Percentiles rank a stretch among this genome's conserved stretches.
phyloP scores from a whole-genome alignment of 1,140 invertebrate genomes.

The Panagrolaimus sp. region DNA sequence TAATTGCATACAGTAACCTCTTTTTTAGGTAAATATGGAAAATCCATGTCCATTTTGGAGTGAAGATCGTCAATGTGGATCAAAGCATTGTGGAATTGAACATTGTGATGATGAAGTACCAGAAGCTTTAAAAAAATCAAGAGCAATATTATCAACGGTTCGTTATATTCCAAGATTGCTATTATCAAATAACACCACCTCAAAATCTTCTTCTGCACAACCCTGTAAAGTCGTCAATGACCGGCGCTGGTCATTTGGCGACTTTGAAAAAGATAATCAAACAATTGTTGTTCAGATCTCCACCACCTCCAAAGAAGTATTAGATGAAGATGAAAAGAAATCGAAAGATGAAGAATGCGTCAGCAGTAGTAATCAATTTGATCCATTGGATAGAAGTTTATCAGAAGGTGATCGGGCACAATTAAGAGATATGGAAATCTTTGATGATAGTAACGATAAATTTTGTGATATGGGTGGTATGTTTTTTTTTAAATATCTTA shows the following conservation, averaged over 20 bases:
- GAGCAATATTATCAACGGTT: slow-evolving; percentile 28
- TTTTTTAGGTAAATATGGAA: slow-evolving; percentile 79
- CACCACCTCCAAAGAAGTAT: background rate
- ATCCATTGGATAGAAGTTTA: slow-evolving; percentile 53
- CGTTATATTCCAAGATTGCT: slow-evolving; percentile 17
- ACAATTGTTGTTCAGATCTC: slow-evolving; percentile 8
- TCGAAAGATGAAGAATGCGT: slow-evolving; percentile 18
- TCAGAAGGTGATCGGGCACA: slow-evolving; percentile 48
- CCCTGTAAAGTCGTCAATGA: background rate
- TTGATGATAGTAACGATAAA: slow-evolving; percentile 50
- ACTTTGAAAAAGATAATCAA: background rate
- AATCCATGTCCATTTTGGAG: slow-evolving; percentile 87
- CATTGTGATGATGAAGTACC: slow-evolving; percentile 71
- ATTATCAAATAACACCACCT: too few relatives aligned
- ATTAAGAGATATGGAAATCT: slow-evolving; percentile 51
- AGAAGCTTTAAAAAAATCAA: slow-evolving; percentile 46
- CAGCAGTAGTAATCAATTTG: slow-evolving; percentile 51
- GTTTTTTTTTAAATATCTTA: slow-evolving; percentile 7
- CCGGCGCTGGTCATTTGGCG: slow-evolving; percentile 15
- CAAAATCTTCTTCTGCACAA: background rate
- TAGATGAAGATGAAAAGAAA: slow-evolving; percentile 7
- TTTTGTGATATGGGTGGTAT: slow-evolving; percentile 59
- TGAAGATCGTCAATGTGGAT: slow-evolving; percentile 81
- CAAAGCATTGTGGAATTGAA: slow-evolving; percentile 83
- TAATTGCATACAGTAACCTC: slow-evolving; percentile 18